Percentiles rank a stretch among this genome's conserved stretches.
These are phyloP conservation scores for Prunella himalayana DNA, from an alignment of 2,113 vertebrate species.

Conservation along the genomic window DNA sequence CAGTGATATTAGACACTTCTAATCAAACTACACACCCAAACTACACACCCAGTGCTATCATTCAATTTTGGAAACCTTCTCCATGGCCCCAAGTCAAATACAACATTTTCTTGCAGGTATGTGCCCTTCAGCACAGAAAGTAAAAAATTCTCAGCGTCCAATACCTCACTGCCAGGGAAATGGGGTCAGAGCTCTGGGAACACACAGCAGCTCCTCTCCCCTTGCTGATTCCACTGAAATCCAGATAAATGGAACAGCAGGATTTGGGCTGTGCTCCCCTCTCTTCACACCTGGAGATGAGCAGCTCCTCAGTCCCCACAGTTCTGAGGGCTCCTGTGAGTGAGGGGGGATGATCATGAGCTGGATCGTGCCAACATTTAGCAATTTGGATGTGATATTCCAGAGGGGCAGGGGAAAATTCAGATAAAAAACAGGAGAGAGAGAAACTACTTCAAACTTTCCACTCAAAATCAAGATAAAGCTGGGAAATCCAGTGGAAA, in stretches of 20 bases:
- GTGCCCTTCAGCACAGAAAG: background rate
- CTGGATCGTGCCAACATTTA: background rate
- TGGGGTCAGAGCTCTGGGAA: background rate
- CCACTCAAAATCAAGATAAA: background rate
- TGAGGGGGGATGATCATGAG: background rate
- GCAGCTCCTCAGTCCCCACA: background rate
- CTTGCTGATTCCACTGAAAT: background rate
- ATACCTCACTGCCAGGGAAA: background rate
- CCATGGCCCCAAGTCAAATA: background rate
- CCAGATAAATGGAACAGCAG: rapidly evolving
- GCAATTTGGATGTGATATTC: too few species aligned
- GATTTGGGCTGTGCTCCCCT: too few species aligned
- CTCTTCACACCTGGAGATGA: background rate
- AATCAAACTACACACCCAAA: background rate
- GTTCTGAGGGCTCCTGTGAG: background rate
- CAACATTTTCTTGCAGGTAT: background rate
- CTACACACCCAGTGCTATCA: background rate
- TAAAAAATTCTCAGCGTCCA: background rate
- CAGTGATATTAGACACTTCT: background rate
- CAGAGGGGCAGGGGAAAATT: background rate
- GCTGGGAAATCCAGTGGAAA: background rate
- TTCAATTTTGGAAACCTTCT: background rate
- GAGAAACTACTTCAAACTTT: background rate
- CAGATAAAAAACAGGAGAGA: background rate
- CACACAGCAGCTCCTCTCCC: background rate